Base-by-base conservation (phyloP, 2,113 vertebrate genomes). In the Seriola aureovittata region DNA sequence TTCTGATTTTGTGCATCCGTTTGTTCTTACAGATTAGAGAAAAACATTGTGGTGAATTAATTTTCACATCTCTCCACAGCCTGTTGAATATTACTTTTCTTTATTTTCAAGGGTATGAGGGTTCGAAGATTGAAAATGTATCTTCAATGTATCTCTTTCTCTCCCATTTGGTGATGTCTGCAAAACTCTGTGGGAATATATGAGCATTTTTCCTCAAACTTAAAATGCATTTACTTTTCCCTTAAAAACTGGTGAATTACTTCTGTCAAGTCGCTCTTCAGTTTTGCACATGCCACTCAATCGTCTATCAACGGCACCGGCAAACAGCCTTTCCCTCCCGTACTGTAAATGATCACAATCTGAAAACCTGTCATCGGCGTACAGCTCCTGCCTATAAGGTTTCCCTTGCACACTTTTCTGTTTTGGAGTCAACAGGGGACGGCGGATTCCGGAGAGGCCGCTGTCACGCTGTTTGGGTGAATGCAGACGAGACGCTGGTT, bases 391-490 rank as follows among this genome's bases (percentile, higher is more conserved):
- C 68, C 17, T 23, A 2, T 29, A 1, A 71, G 73, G 59, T 73
- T 62, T 6, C 78, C 40, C 65, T 40, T n/a, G 1, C 66, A 66
- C 36, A 25, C 67, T 58, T 34, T 36, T 54, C 74, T 68, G 74
- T 75, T 82, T 82, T 82, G 71, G 69, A 89, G 89, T 88, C 87
- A 86, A 75, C 78, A 73, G 85, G 71, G 81, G 72, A 78, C 1
- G 7, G 21, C 34, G 78, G 78, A 88, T 81, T 71, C 91, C 63
- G 0, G 60, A 60, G 85, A 74, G 85, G 81, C 70, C 46, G 19
- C 59, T 1, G 67, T 23, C 46, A 19, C 46, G 58, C 58, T 67
- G 78, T 88, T 81, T 85, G 79, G 81, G 85, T 68, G 87, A 85
- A 80, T 65, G 52, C 84, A 78, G 87, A 85, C 78, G 75, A 86